A percentile compares a stretch with the other conserved stretches of the same genome.
Evolutionary conservation across 2,888 invertebrate species (phyloP).

Genomic region (Cheilosia vulpina): DNA sequence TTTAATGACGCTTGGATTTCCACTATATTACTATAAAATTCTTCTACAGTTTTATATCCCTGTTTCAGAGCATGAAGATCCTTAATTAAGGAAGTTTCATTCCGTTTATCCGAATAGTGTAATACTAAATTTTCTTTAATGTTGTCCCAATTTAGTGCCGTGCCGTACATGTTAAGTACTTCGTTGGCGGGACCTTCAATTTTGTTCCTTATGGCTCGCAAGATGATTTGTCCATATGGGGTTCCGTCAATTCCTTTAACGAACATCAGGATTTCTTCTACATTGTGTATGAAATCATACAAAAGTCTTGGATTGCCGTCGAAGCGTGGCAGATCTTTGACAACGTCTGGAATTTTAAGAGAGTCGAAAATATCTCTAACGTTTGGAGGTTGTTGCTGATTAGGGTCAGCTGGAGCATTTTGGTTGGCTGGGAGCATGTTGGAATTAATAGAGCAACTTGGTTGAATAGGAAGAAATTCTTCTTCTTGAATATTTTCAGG

Average conservation of each 20-base stretch:
- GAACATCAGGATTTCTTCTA: constrained; percentile 3
- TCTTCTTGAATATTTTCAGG: neutral
- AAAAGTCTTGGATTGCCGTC: constrained; percentile 5
- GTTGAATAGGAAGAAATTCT: neutral
- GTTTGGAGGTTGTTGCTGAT: neutral
- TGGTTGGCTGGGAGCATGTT: neutral
- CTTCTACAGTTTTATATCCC: too few relatives aligned
- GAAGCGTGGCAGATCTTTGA: neutral
- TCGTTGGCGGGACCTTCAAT: too few relatives aligned
- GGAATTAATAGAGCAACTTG: neutral
- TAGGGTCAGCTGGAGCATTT: neutral
- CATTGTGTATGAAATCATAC: constrained; percentile 11
- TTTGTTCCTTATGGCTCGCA: too few relatives aligned
- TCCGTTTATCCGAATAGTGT: too few relatives aligned
- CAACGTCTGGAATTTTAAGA: constrained; percentile 12
- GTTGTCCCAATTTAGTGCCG: too few relatives aligned
- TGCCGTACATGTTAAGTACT: too few relatives aligned
- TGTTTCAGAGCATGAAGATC: too few relatives aligned
- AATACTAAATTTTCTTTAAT: too few relatives aligned
- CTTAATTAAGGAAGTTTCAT: too few relatives aligned
- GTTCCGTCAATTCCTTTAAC: too few relatives aligned
- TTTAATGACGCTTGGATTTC: too few relatives aligned
- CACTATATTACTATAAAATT: too few relatives aligned
- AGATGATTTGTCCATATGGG: neutral
- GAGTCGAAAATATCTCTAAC: constrained; percentile 6